These are phyloP conservation scores for Drosophila tropicalis DNA, from an alignment of 1,140 invertebrate genomes.

Conservation along the genomic window DNA sequence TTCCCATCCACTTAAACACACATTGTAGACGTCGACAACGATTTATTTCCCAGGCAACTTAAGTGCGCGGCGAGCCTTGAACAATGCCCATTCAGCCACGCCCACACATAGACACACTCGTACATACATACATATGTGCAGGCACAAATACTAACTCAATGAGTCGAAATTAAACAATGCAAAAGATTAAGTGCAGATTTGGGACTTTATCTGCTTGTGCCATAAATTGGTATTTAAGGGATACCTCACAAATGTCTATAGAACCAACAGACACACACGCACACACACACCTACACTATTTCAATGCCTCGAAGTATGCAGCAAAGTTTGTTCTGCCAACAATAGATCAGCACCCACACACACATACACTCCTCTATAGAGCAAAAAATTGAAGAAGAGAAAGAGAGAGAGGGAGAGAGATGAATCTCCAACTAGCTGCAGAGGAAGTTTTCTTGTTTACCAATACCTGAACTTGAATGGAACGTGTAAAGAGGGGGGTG, in stretches of 20 bases:
- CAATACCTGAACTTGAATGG: constrained; percentile 54
- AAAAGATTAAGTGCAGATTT: constrained; percentile 83
- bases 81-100: constrained; percentile 62
- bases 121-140: constrained; percentile 13
- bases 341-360: constrained; percentile 71
- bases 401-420: not conserved
- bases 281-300: constrained; percentile 15
- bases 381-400: not conserved
- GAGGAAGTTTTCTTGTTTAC: constrained; percentile 69
- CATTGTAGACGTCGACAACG: constrained; percentile 60
- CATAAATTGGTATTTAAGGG: constrained; percentile 83
- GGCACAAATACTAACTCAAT: constrained; percentile 65
- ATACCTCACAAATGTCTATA: constrained; percentile 82
- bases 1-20: constrained; percentile 20
- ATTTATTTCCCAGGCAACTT: constrained; percentile 76
- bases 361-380: constrained; percentile 16
- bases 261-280: constrained; percentile 40
- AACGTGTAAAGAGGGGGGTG: not conserved
- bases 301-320: constrained; percentile 64
- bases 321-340: constrained; percentile 70
- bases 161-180: constrained; percentile 83
- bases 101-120: constrained; percentile 30
- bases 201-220: constrained; percentile 83
- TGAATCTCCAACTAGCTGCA: constrained; percentile 38
- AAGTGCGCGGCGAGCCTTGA: constrained; percentile 59